Evolutionary conservation across 1,140 invertebrate species (phyloP), one percentile per base, ranked within the genome.

Genomic region (Habropoda laboriosa): DNA sequence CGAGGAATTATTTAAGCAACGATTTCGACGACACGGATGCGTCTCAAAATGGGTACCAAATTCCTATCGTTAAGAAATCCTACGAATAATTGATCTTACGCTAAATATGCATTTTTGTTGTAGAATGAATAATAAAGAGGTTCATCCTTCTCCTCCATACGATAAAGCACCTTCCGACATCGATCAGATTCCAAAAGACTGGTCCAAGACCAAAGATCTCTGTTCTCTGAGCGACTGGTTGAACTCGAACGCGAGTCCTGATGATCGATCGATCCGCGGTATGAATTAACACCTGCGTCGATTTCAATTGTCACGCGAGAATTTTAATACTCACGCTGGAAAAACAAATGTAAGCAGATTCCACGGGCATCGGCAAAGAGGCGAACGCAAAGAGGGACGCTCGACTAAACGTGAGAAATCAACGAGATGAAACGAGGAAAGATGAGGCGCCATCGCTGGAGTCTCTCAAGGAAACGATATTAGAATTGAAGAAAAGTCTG

Each of bases 401-500:
- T 12, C 10, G 27, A 18, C 13, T 42, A 12, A 57, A 73, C 18
- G 38, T 30, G 38, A 66, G 27, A 16, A 40, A 64, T 42, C 76
- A 70, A 64, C 68, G 32, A 8, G 35, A 79, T 12, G 13, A 35
- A 32, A 30, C 38, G 47, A 12, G 12, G 77, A 73, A 63, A 38
- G 40, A 4, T 3, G 38, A 55, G 21, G 2, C 76, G 13, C 16
- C 27, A 18, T 76, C 85, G 13, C 38, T 89, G 24, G 85, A 86
- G 10, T 81, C 87, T 35, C 68, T 89, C 16, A 89, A 83, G 27
- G 80, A 81, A 30, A 86, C 74, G 12, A 57, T 89, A 18, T 32
- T 87, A 21, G 71, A 86, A 68, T 57, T 86, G 53, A 86, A 53
- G 21, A 68, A 82, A 24, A 89, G 55, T 47, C 45, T 89, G 1